Conservation (phyloP, 2,888 invertebrate species). For the Escarpia spicata region DNA sequence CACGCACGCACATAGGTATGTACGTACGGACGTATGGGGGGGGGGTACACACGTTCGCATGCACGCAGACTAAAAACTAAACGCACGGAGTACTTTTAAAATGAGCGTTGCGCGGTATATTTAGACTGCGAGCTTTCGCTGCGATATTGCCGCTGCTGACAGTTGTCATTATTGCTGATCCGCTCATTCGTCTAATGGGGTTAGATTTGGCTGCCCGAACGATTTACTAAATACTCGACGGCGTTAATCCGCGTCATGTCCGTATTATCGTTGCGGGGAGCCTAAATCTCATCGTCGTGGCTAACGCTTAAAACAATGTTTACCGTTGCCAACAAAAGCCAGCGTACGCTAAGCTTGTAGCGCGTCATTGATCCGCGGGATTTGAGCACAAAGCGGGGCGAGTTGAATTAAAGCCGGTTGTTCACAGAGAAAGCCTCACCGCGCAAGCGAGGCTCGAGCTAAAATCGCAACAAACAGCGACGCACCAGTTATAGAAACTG, state of each 20-base stretch:
- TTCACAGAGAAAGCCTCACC: background rate
- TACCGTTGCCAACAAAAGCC: background rate
- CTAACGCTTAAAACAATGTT: constrained; percentile 12
- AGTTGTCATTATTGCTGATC: background rate
- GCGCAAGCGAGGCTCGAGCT: background rate
- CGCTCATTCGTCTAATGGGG: constrained; percentile 4
- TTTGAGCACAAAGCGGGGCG: background rate
- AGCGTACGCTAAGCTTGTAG: background rate
- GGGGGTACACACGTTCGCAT: background rate
- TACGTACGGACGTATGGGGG: too few species aligned
- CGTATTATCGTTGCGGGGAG: background rate
- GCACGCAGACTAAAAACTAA: background rate
- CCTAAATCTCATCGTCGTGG: background rate
- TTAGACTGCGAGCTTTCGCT: background rate
- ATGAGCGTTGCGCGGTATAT: background rate
- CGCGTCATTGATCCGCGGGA: background rate
- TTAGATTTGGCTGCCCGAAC: background rate
- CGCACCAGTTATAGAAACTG: background rate
- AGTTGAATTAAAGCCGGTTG: background rate
- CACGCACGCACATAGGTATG: too few species aligned
- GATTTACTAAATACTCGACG: constrained; percentile 2
- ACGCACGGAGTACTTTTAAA: background rate
- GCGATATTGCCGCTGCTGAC: background rate
- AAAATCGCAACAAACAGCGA: background rate
- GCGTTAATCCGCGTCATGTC: constrained; percentile 3